Percentiles rank a stretch among this genome's conserved stretches.
Conservation (phyloP, 2,113 vertebrate species). For the Pituophis catenifer region DNA sequence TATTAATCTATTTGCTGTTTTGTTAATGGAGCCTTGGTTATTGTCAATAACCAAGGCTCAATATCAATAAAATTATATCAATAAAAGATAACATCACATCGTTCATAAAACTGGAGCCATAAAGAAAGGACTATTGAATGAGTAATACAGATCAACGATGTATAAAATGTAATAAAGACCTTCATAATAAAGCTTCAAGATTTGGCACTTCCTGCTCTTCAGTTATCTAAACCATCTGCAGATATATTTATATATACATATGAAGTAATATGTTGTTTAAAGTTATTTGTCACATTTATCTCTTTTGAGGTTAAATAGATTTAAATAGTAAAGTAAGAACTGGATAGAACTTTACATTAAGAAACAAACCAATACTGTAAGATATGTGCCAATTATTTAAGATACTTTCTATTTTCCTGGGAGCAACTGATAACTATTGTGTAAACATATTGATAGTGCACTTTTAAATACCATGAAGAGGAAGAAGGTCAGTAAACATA, state of each 20-base stretch:
- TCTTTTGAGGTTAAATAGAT: neutral
- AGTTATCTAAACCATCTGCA: neutral
- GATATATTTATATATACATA: neutral
- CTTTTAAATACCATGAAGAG: neutral
- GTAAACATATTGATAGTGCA: neutral
- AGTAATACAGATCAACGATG: neutral
- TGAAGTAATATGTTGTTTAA: neutral
- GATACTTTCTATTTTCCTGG: neutral
- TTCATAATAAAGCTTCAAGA: neutral
- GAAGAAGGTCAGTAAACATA: neutral
- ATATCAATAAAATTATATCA: neutral
- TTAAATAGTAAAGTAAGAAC: neutral
- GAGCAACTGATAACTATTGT: neutral
- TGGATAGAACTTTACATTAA: neutral
- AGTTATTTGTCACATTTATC: neutral
- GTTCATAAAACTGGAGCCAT: rapidly evolving
- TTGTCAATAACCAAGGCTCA: neutral
- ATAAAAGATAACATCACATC: neutral
- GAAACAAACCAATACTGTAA: neutral
- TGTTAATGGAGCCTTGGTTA: rapidly evolving
- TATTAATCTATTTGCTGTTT: neutral
- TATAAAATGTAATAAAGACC: neutral
- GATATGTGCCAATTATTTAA: neutral
- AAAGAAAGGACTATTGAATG: neutral
- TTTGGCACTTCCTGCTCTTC: neutral